A percentile compares a stretch with the other conserved stretches of the same genome.
Evolutionary conservation across 1,140 invertebrate genomes (phyloP).

Genomic region (Trigoniulus corallinus): DNA sequence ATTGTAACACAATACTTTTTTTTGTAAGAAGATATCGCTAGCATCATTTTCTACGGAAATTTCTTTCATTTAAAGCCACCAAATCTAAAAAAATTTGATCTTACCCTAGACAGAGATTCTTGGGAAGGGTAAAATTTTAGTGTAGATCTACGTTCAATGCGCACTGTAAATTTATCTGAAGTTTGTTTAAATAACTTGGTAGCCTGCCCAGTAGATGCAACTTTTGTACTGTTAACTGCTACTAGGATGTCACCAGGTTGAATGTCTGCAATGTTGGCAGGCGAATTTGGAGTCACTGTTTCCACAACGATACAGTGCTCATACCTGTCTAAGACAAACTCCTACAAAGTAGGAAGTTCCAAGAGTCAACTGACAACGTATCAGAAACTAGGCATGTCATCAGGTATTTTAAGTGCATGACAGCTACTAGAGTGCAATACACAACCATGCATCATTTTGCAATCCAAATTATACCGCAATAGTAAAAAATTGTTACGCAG

Average conservation of each 20-base stretch:
- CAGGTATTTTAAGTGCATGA: too few species aligned
- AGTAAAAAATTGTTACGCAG: too few species aligned
- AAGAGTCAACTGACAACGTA: not conserved
- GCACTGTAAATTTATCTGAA: slow-evolving; percentile 32
- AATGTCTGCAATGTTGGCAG: slow-evolving; percentile 55
- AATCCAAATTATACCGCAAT: too few species aligned
- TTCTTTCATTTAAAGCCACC: too few species aligned
- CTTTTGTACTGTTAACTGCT: slow-evolving; percentile 58
- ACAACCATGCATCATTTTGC: too few species aligned
- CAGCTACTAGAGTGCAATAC: too few species aligned
- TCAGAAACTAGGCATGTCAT: too few species aligned
- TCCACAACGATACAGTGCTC: slow-evolving; percentile 48
- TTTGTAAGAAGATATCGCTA: too few species aligned
- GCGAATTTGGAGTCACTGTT: slow-evolving; percentile 51
- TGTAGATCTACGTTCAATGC: slow-evolving; percentile 35
- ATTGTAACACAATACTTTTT: too few species aligned
- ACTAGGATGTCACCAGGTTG: slow-evolving; percentile 57
- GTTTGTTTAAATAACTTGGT: slow-evolving; percentile 42
- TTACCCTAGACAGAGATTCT: not conserved
- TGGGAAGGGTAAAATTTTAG: not conserved
- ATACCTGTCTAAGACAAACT: slow-evolving; percentile 15
- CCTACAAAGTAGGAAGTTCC: slow-evolving; percentile 10
- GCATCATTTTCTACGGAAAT: too few species aligned
- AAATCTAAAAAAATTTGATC: too few species aligned
- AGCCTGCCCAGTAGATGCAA: slow-evolving; percentile 53